Evolutionary conservation across 2,797 vertebrate species (phyloP).

Genomic region (Odontamblyopus lacepedii): DNA sequence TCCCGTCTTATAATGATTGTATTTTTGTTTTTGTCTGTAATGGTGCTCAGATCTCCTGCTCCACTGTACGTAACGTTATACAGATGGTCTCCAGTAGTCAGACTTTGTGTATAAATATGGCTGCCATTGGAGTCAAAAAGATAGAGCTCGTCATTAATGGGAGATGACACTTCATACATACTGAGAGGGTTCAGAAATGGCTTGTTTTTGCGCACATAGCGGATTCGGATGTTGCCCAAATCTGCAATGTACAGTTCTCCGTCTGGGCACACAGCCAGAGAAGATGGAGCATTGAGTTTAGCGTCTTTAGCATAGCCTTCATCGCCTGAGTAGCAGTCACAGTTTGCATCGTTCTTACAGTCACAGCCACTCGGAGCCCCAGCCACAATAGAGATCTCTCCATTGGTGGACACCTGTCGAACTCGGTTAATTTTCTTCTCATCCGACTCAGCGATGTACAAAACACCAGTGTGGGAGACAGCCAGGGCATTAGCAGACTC

Average conservation of each 20-base stretch:
- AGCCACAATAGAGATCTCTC: constrained; percentile 94
- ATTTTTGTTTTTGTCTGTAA: constrained; percentile 95
- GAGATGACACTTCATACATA: constrained; percentile 94
- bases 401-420: constrained; percentile 91
- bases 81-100: constrained; percentile 93
- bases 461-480: constrained; percentile 90
- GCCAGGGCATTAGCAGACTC: constrained; percentile 92
- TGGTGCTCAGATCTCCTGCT: constrained; percentile 86
- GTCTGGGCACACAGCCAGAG: constrained; percentile 91
- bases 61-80: constrained; percentile 95
- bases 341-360: constrained; percentile 97
- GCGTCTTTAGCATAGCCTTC: constrained; percentile 98
- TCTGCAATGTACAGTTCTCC: constrained; percentile 95
- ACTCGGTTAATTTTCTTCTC: constrained; percentile 98
- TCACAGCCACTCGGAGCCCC: constrained; percentile 95
- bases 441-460: constrained; percentile 95
- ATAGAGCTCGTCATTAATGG: constrained; percentile 95
- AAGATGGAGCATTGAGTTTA: constrained; percentile 90
- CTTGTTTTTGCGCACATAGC: constrained; percentile 92
- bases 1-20: constrained; percentile 88
- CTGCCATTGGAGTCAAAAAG: constrained; percentile 94
- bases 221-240: constrained; percentile 93
- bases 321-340: constrained; percentile 96
- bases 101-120: constrained; percentile 94
- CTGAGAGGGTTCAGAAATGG: constrained; percentile 92